Base-by-base conservation (phyloP, 2,888 invertebrate species). In the Herminia tarsipennalis region DNA sequence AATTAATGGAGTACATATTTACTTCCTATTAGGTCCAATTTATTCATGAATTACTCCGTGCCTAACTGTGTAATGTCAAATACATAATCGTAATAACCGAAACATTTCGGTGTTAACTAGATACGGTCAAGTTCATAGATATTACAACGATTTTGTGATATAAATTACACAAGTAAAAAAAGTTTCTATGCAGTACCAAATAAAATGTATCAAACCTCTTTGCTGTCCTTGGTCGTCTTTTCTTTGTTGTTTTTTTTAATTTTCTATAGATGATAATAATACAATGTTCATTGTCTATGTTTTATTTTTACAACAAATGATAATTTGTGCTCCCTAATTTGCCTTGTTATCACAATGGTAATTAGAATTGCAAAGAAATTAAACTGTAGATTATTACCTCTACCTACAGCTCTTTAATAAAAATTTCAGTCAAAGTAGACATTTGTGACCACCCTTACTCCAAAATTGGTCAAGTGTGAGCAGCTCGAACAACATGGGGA, bases 61-160 rank as follows among this genome's bases (percentile, higher is more conserved):
- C n/a, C n/a, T n/a, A 56, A 43, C 61, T 38, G 33, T 44, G 37
- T 60, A 59, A 50, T 56, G 51, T 52, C 63, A 62, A 43, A 47
- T 18, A 37, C 16, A 42, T 52, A 62, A 58, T 56, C 59, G 67
- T 60, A 39, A 33, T 34, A 46, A 53, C 54, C 47, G 43, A 46
- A 44, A 49, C 24, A 12, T 45, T 41, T 64, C 33, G 43, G 49
- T 43, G 27, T 18, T 53, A 58, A 50, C 50, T 44, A 40, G 52
- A 52, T 45, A 12, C n/a, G n/a, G 20, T 22, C 2, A 27, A 6
- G 10, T 20, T 5, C 8, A 14, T 13, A 13, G 2, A 12, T 13
- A n/a, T 14, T 8, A n/a, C n/a, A n/a, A n/a, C n/a, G n/a, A n/a
- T n/a, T n/a, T n/a, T n/a, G n/a, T n/a, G n/a, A n/a, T n/a, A n/a